Base-by-base conservation (phyloP, 1,140 invertebrate genomes). In the Ptiloglossa arizonensis region DNA sequence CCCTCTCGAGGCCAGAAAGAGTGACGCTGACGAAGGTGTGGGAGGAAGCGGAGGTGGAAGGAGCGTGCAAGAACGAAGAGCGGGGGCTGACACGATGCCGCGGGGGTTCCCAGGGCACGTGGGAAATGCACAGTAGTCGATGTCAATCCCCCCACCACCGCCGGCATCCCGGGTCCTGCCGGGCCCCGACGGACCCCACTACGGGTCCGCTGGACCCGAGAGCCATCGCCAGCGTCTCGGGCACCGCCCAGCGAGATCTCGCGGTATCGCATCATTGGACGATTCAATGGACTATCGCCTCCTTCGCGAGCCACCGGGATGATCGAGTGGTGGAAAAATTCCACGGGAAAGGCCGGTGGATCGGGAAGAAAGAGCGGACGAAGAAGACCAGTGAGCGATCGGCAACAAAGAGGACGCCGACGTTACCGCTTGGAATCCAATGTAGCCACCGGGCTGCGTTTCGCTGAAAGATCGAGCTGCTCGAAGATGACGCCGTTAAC, bases 71-170 rank as follows among this genome's bases (percentile, higher is more conserved):
- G 84, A 90, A 83, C 82, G 79, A 87, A 87, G 87, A 88, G 89
- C 89, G 90, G 90, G 88, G 90, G 89, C 90, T 86, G 87, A 86
- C 86, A 86, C 85, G 90, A 86, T 89, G 92, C 92, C 92, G 91
- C 90, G 91, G 92, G 92, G 92, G 92, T 92, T 93, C 92, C 91
- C 92, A 93, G 91, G 91, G 89, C 92, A 93, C 91, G 92, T 93
- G 92, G 92, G 92, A 93, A 93, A 92, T 92, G 92, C 90, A 93
- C 92, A 92, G 92, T 92, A 93, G 92, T 92, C 91, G 83, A 83
- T 87, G 88, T 88, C 88, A 88, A 88, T 80, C 80, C 89, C 88
- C 89, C 89, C 89, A 89, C 90, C 78, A 80, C 62, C 35, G 35
- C 48, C 54, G 52, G 62, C 66, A 63, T 75, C 80, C 63, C 63